phyloP scores from a whole-genome alignment of 2,888 invertebrate genomes.

The Agriopis leucophaearia region DNA sequence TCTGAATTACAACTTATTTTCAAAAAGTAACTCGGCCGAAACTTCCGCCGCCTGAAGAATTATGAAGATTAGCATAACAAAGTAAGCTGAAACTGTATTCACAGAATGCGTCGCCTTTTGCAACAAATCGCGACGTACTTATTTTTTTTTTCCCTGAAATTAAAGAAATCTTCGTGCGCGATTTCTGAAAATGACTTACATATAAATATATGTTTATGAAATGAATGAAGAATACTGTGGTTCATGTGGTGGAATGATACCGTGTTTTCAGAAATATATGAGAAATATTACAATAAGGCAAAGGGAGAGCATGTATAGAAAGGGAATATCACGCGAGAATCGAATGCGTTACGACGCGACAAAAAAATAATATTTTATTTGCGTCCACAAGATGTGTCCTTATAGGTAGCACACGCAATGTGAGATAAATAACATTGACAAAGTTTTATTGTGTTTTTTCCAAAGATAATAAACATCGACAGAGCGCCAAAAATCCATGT shows the following conservation, averaged over 20 bases:
- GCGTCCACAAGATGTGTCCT: neutral
- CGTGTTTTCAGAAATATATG: slow-evolving; percentile 1
- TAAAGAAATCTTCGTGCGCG: slow-evolving; percentile 11
- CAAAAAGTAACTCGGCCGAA: slow-evolving; percentile 78
- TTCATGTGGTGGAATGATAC: neutral
- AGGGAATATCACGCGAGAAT: neutral
- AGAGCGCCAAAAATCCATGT: too few species aligned
- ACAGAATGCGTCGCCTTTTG: slow-evolving; percentile 74
- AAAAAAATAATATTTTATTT: neutral
- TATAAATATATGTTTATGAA: too few species aligned
- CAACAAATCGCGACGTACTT: slow-evolving; percentile 65
- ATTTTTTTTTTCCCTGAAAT: slow-evolving; percentile 48
- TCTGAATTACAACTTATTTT: slow-evolving; percentile 81
- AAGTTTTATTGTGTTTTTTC: neutral
- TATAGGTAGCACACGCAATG: too few species aligned
- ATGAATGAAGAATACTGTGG: neutral
- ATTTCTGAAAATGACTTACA: neutral
- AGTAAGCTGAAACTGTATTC: slow-evolving; percentile 80
- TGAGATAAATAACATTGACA: neutral
- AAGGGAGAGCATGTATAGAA: neutral
- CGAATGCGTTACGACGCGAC: neutral
- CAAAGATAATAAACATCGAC: too few species aligned
- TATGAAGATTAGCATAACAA: slow-evolving; percentile 86
- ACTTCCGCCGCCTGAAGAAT: slow-evolving; percentile 82
- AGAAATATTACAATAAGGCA: slow-evolving; percentile 2